A percentile compares a stretch with the other conserved stretches of the same genome.
Evolutionary conservation across 2,797 vertebrate species (phyloP).

Genomic region (Anabas testudineus): DNA sequence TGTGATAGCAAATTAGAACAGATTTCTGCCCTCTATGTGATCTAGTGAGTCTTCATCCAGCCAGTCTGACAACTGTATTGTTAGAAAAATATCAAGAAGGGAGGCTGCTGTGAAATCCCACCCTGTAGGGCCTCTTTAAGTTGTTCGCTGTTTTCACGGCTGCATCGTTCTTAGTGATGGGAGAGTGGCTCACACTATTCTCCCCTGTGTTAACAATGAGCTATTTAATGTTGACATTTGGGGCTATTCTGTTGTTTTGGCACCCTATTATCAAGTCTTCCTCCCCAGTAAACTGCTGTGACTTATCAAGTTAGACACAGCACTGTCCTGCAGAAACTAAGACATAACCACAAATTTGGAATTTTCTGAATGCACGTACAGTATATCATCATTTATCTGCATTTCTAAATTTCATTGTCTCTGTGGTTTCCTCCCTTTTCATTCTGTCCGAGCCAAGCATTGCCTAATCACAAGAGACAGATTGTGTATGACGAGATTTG

Average conservation of each 20-base stretch:
- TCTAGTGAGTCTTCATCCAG: conserved; percentile 44
- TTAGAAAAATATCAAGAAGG: conserved; percentile 53
- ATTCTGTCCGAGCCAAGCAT: background rate
- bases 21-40: conserved; percentile 54
- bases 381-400: background rate
- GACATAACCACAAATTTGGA: background rate
- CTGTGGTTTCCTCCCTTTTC: background rate
- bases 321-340: background rate
- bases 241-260: conserved; percentile 42
- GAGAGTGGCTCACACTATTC: conserved; percentile 39
- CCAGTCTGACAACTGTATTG: conserved; percentile 60
- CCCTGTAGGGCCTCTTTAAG: conserved; percentile 52
- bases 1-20: conserved; percentile 53
- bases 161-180: conserved; percentile 26
- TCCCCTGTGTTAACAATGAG: conserved; percentile 32
- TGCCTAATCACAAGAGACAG: background rate
- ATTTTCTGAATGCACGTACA: background rate
- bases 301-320: conserved; percentile 12
- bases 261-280: conserved; percentile 47
- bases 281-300: conserved; percentile 20
- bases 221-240: conserved; percentile 45
- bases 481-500: background rate
- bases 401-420: background rate
- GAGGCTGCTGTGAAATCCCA: conserved; percentile 59
- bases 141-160: conserved; percentile 40